Conservation (phyloP, 2,113 vertebrate genomes). For the Chionomys nivalis region DNA sequence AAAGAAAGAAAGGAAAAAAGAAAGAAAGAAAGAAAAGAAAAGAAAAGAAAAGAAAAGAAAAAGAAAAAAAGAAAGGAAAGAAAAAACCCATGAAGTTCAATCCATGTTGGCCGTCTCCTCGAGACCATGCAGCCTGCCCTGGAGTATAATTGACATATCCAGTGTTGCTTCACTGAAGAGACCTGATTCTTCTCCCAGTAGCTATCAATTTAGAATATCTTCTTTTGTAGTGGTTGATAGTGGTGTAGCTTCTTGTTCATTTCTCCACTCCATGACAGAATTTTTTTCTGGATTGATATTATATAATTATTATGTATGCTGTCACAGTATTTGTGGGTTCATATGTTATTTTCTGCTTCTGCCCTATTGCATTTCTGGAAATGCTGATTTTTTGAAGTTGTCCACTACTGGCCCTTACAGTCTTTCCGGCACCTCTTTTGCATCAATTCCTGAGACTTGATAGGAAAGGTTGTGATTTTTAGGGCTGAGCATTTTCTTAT, state of each 20-base stretch:
- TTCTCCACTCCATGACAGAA: not conserved
- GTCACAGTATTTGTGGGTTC: not conserved
- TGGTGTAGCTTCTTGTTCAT: not conserved
- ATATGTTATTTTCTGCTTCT: not conserved
- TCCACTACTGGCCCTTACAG: not conserved
- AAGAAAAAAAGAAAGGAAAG: not conserved
- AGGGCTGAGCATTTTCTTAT: not conserved
- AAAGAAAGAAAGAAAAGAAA: no score
- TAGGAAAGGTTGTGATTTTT: not conserved
- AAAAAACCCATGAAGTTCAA: not conserved
- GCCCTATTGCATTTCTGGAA: not conserved
- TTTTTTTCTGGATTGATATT: not conserved
- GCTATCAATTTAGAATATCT: not conserved
- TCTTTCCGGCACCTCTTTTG: not conserved
- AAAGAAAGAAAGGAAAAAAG: no score
- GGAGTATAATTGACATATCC: not conserved
- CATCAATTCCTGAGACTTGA: not conserved
- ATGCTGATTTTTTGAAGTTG: not conserved
- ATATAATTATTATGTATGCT: not conserved
- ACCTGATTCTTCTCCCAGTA: not conserved
- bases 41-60: no score
- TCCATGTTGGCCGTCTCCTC: not conserved
- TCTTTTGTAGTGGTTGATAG: not conserved
- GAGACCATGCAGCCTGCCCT: fast-evolving
- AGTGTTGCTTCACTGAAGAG: not conserved